phyloP scores from a whole-genome alignment of 2,113 vertebrate species.

The Lasiurus cinereus region DNA sequence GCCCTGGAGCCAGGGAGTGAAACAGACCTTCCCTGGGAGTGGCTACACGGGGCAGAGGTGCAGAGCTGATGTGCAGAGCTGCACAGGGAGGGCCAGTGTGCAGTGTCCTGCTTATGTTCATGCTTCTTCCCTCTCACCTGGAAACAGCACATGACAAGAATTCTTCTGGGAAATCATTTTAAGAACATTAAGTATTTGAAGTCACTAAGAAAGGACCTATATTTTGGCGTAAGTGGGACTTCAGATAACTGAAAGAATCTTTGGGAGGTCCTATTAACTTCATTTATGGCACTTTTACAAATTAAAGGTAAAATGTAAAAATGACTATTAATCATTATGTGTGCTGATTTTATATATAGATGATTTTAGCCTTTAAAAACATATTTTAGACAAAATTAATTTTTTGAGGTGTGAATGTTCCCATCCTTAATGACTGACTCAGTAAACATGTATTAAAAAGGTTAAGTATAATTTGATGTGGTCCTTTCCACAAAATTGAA shows the following conservation, averaged over 20 bases:
- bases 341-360: background rate
- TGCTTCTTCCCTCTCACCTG: background rate
- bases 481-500: background rate
- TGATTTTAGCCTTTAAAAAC: constrained; percentile 14
- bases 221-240: background rate
- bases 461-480: background rate
- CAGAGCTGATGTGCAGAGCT: background rate
- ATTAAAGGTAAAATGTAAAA: constrained; percentile 39
- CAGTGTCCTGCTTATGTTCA: too few relatives aligned
- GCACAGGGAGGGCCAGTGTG: background rate
- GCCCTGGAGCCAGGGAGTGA: background rate
- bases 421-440: background rate
- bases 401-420: background rate
- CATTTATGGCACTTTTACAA: background rate
- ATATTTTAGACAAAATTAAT: constrained; percentile 22
- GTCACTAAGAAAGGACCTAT: constrained; percentile 1
- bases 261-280: background rate
- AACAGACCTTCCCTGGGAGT: background rate
- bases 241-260: constrained; percentile 30
- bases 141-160: background rate
- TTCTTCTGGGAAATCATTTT: constrained; percentile 29
- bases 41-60: rapidly evolving
- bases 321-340: background rate
- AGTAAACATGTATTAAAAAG: background rate
- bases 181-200: constrained; percentile 37